These are phyloP conservation scores for Pseudochromis fuscus DNA, from an alignment of 2,797 vertebrate species.

Conservation along the genomic window DNA sequence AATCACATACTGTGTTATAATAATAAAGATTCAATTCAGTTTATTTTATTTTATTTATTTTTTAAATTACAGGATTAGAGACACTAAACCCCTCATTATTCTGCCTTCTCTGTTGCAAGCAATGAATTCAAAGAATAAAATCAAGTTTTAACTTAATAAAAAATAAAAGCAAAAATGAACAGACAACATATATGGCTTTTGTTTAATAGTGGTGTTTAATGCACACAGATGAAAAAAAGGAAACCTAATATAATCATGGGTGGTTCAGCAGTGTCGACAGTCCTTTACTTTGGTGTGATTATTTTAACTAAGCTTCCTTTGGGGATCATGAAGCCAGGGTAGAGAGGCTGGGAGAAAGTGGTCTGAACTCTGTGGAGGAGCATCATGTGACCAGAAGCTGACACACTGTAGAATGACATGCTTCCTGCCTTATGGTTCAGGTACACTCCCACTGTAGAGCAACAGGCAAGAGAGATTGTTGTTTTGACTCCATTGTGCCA, in stretches of 20 bases:
- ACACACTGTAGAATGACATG: slow-evolving; percentile 55
- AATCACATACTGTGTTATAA: too few relatives aligned
- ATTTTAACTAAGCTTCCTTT: slow-evolving; percentile 48
- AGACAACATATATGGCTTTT: too few relatives aligned
- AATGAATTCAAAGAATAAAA: too few relatives aligned
- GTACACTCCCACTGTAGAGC: slow-evolving; percentile 59
- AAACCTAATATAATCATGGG: neutral
- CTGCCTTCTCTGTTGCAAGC: too few relatives aligned
- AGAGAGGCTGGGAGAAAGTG: slow-evolving; percentile 60
- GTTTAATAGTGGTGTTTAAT: too few relatives aligned
- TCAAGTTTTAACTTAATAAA: too few relatives aligned
- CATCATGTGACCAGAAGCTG: slow-evolving; percentile 44
- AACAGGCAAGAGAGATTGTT: neutral
- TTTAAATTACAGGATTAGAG: too few relatives aligned
- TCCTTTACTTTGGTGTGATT: slow-evolving; percentile 6
- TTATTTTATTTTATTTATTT: too few relatives aligned
- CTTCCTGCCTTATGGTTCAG: slow-evolving; percentile 52
- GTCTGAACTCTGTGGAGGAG: slow-evolving; percentile 62
- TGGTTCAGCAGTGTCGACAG: neutral
- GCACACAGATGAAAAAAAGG: neutral
- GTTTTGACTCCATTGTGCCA: slow-evolving; percentile 48
- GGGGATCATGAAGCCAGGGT: slow-evolving; percentile 59
- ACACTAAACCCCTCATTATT: too few relatives aligned
- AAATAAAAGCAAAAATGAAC: too few relatives aligned
- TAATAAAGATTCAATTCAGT: too few relatives aligned